phyloP scores from a whole-genome alignment of 2,113 vertebrate species.

The Anser cygnoides region DNA sequence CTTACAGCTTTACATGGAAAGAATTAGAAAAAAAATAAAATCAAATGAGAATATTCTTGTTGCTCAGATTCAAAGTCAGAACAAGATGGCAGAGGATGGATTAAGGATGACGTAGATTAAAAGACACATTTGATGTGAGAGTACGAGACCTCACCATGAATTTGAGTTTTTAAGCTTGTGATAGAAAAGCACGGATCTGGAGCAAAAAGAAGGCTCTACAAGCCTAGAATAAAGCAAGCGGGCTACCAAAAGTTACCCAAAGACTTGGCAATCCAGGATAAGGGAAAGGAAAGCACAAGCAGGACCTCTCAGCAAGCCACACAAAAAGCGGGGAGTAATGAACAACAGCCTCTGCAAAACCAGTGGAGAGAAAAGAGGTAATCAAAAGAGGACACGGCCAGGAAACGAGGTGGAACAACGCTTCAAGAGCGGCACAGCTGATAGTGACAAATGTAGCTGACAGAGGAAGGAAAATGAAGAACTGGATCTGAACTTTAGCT shows the following conservation, averaged over 20 bases:
- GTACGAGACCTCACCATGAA: background rate
- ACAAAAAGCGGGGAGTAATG: background rate
- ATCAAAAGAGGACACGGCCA: background rate
- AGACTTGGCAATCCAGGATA: background rate
- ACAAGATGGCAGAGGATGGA: background rate
- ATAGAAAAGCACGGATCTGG: background rate
- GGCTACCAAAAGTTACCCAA: background rate
- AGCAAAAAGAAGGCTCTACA: background rate
- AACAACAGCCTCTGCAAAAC: constrained; percentile 1
- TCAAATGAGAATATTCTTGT: background rate
- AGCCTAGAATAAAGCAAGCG: background rate
- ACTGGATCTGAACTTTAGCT: background rate
- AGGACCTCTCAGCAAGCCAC: background rate
- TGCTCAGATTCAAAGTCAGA: background rate
- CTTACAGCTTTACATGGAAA: background rate
- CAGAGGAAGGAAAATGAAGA: constrained; percentile 3
- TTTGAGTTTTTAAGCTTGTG: background rate
- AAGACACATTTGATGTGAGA: background rate
- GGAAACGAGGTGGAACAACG: background rate
- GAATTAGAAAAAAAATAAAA: background rate
- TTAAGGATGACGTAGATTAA: background rate
- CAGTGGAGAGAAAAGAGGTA: background rate
- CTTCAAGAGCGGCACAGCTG: background rate
- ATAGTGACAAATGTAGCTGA: background rate
- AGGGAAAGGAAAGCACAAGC: background rate